Conservation (phyloP, 2,797 vertebrate genomes). For the Odontamblyopus lacepedii region DNA sequence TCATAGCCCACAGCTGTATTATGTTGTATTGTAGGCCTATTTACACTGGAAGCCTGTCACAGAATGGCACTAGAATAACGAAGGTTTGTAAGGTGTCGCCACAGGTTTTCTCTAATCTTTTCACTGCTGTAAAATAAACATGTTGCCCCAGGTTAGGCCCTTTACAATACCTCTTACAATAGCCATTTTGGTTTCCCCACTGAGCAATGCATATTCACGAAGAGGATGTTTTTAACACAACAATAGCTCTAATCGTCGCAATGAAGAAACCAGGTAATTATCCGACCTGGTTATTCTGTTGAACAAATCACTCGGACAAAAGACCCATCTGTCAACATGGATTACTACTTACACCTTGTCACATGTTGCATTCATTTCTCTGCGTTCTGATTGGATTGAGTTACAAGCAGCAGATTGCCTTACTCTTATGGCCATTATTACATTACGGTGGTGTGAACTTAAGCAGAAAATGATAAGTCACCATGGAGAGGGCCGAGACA, state of each 20-base stretch:
- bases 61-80: slow-evolving; percentile 1
- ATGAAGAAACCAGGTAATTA: slow-evolving; percentile 67
- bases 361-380: slow-evolving; percentile 74
- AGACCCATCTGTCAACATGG: slow-evolving; percentile 77
- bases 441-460: slow-evolving; percentile 39
- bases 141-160: slow-evolving; percentile 43
- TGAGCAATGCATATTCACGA: slow-evolving; percentile 51
- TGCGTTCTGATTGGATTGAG: slow-evolving; percentile 48
- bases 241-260: slow-evolving; percentile 55
- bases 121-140: slow-evolving; percentile 19
- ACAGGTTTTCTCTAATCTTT: slow-evolving; percentile 1
- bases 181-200: slow-evolving; percentile 23
- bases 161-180: slow-evolving; percentile 33
- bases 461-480: slow-evolving; percentile 44
- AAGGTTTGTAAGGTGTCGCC: slow-evolving; percentile 1
- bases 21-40: not conserved
- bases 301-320: slow-evolving; percentile 74
- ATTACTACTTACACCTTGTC: slow-evolving; percentile 74
- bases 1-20: not conserved
- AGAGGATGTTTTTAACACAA: slow-evolving; percentile 59
- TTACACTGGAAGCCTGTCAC: slow-evolving; percentile 1
- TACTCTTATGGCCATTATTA: slow-evolving; percentile 60
- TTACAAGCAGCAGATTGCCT: slow-evolving; percentile 72
- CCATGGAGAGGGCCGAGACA: slow-evolving; percentile 36
- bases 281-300: slow-evolving; percentile 76